Evolutionary conservation across 2,113 vertebrate species (phyloP).

Genomic region (Mesitornis unicolor): DNA sequence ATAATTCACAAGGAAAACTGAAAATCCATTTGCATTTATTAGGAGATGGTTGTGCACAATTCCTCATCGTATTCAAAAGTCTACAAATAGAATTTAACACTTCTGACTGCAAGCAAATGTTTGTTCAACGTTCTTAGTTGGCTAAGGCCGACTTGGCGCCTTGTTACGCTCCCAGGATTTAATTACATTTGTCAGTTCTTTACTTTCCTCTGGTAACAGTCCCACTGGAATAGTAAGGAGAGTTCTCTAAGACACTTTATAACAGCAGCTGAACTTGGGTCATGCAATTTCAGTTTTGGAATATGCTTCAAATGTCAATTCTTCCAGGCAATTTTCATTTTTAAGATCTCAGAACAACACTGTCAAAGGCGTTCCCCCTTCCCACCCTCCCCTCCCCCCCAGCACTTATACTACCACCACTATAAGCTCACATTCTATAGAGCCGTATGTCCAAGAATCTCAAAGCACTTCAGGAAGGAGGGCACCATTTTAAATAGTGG

Average conservation of each 20-base stretch:
- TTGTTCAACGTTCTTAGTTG: conserved; percentile 3
- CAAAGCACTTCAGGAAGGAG: conserved; percentile 32
- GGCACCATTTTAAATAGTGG: neutral
- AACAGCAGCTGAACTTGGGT: conserved; percentile 40
- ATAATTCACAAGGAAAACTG: conserved; percentile 47
- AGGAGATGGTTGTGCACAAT: conserved; percentile 57
- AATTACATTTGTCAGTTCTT: conserved; percentile 39
- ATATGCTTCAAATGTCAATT: neutral
- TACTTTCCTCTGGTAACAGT: conserved; percentile 10
- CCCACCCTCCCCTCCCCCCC: neutral
- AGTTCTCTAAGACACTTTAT: conserved; percentile 38
- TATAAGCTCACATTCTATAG: neutral
- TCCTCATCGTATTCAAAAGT: conserved; percentile 41
- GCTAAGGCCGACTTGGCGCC: neutral
- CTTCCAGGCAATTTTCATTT: neutral
- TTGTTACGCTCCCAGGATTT: conserved; percentile 27
- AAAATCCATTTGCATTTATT: conserved; percentile 59
- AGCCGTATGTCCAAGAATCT: neutral
- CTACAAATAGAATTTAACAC: conserved; percentile 55
- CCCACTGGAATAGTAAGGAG: conserved; percentile 1
- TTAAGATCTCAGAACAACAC: neutral
- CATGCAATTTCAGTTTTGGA: conserved; percentile 18
- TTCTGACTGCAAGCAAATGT: conserved; percentile 50
- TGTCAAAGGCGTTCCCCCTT: neutral
- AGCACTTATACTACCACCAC: neutral